Conservation (phyloP, 2,113 vertebrate species). For the Phylloscopus trochilus region DNA sequence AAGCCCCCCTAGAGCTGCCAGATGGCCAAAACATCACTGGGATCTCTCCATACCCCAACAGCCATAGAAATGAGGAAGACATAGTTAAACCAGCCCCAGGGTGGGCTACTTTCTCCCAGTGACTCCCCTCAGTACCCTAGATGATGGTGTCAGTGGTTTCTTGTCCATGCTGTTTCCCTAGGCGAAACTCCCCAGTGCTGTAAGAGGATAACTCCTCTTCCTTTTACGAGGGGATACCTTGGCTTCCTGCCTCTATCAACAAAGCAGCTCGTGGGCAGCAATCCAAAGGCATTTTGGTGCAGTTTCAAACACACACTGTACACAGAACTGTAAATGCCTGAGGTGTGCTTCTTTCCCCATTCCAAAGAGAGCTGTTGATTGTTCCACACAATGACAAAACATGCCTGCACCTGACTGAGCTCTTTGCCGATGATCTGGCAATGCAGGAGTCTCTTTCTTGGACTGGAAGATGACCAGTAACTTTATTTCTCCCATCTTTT, state of each 20-base stretch:
- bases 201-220: background rate
- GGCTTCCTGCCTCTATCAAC: conserved; percentile 40
- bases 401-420: background rate
- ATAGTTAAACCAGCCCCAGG: background rate
- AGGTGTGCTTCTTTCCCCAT: background rate
- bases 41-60: background rate
- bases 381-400: background rate
- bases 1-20: background rate
- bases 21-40: background rate
- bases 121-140: background rate
- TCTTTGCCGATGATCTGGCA: background rate
- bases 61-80: background rate
- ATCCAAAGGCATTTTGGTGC: conserved; percentile 23
- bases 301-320: background rate
- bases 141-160: background rate
- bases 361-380: background rate
- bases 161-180: background rate
- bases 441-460: background rate
- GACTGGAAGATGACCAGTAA: background rate
- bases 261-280: background rate
- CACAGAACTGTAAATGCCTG: conserved; percentile 9
- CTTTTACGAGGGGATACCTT: background rate
- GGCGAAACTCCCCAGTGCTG: background rate
- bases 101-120: rapidly evolving
- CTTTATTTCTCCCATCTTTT: background rate